Evolutionary conservation across 2,888 invertebrate species (phyloP).

Genomic region (Lagria hirta): DNA sequence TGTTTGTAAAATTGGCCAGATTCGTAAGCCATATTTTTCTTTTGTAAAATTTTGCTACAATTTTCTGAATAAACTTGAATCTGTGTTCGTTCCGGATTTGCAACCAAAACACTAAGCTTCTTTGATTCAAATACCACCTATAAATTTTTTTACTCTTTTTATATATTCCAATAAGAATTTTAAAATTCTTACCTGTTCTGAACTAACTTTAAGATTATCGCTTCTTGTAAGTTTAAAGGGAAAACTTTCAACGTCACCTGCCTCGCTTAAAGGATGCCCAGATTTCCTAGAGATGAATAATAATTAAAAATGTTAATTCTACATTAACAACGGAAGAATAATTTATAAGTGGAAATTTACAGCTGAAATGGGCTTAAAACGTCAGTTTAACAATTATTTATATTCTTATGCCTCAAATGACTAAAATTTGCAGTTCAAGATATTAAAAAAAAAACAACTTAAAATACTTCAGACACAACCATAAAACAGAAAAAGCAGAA

Average conservation of each 20-base stretch:
- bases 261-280: slow-evolving; percentile 15
- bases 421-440: too few species aligned
- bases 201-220: slow-evolving; percentile 68
- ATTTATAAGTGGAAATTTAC: too few species aligned
- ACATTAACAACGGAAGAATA: too few species aligned
- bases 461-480: too few species aligned
- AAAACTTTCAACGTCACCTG: slow-evolving; percentile 51
- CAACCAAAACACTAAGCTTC: slow-evolving; percentile 67
- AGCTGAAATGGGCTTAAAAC: too few species aligned
- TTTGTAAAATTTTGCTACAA: slow-evolving; percentile 40
- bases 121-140: slow-evolving; percentile 71
- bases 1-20: slow-evolving; percentile 36
- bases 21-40: slow-evolving; percentile 32
- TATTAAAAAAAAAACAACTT: too few species aligned
- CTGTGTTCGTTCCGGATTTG: slow-evolving; percentile 66
- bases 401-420: too few species aligned
- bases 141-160: slow-evolving; percentile 27
- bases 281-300: too few species aligned
- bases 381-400: too few species aligned
- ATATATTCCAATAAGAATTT: neutral
- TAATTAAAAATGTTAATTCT: too few species aligned
- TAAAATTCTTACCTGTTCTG: slow-evolving; percentile 62
- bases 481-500: too few species aligned
- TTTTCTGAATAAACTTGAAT: slow-evolving; percentile 60
- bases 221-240: slow-evolving; percentile 70